Evolutionary conservation across 2,113 vertebrate genomes (phyloP), one percentile per base, ranked within the genome.

Genomic region (Vanacampus margaritifer): DNA sequence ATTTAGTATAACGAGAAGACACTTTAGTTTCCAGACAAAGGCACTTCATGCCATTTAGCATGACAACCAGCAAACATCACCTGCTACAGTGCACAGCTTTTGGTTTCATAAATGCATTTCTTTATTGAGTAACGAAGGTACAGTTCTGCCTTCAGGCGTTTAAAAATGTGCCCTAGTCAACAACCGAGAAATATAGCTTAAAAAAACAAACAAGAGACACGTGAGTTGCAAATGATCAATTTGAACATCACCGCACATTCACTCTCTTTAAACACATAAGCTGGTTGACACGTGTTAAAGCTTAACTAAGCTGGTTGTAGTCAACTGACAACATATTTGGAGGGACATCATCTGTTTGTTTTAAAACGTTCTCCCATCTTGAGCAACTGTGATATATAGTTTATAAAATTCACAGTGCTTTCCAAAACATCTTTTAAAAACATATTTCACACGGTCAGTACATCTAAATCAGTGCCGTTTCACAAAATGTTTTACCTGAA

Each of bases 31-130:
- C 90, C 91, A 90, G 60, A 92, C 92, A 91, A 93, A 98, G 96
- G 96, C 95, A 98, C 96, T 95, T 93, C 92, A 93, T 92, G 93
- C 93, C 91, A 86, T 92, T 89, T 91, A 91, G 91, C 92, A 94
- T 88, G 92, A 88, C 88, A 65, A 72, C 76, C 46, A 65, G 51
- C 90, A 81, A 88, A 88, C 90, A 89, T 85, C 91, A 84, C 80
- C 88, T 88, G 87, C 92, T 93, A 92, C 75, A 70, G 61, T 50
- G 64, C 35, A 76, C 75, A 54, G 72, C 73, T 62, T 89, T 90
- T 96, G 95, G 95, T 94, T 71, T 85, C 35, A 72, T 69, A 64
- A 74, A 76, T 66, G 39, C 69, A n/a, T 71, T 79, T 7, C 21
- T 46, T 46, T 16, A 28, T 36, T 32, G 32, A 65, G 48, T 57